Conservation (phyloP, 1,140 invertebrate genomes). For the Pseudomyrmex dendroicus region DNA sequence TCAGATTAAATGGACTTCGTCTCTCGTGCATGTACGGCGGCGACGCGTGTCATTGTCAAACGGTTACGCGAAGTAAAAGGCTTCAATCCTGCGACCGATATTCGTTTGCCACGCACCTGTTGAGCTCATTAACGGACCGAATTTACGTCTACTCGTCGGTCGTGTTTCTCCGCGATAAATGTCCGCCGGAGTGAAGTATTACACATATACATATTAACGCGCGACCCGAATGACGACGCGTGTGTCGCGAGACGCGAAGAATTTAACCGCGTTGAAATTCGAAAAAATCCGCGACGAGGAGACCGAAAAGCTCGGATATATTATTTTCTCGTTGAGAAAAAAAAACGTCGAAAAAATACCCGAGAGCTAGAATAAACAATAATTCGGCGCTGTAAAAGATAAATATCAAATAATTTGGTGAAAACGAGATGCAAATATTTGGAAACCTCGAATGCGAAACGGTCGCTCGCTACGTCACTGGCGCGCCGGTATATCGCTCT, state of each 20-base stretch:
- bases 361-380: too few relatives aligned
- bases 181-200: background rate
- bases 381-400: too few relatives aligned
- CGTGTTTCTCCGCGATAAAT: background rate
- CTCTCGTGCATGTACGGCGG: background rate
- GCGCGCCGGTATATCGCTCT: background rate
- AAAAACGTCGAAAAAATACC: too few relatives aligned
- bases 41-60: background rate
- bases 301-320: too few relatives aligned
- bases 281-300: too few relatives aligned
- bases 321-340: too few relatives aligned
- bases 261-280: too few relatives aligned
- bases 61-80: background rate
- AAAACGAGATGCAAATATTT: background rate
- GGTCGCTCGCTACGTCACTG: background rate
- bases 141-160: constrained; percentile 8
- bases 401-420: background rate
- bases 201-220: too few relatives aligned
- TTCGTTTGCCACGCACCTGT: constrained; percentile 35
- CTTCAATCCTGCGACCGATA: constrained; percentile 24
- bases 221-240: too few relatives aligned
- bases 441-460: constrained; percentile 1
- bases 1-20: constrained; percentile 22
- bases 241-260: too few relatives aligned
- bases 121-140: constrained; percentile 44